phyloP scores from a whole-genome alignment of 2,797 vertebrate genomes.

The Neoniphon sammara region DNA sequence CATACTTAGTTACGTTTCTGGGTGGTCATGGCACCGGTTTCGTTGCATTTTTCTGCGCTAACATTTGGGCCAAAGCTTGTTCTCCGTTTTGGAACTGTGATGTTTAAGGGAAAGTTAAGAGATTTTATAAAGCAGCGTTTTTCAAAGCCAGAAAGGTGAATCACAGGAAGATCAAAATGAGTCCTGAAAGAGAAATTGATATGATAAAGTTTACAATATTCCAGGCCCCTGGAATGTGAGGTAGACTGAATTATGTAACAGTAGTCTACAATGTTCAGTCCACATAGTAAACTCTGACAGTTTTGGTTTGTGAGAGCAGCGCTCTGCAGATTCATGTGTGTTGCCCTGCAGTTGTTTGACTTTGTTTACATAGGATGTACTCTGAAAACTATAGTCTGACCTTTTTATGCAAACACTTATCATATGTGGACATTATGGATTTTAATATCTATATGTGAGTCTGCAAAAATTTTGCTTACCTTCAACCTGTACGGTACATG shows the following conservation, averaged over 20 bases:
- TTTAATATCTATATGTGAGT: background rate
- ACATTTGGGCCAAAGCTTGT: slow-evolving; percentile 41
- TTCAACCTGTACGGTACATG: no score
- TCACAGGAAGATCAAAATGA: slow-evolving; percentile 19
- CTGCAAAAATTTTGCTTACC: background rate
- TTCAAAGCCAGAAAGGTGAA: slow-evolving; percentile 19
- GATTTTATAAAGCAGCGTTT: slow-evolving; percentile 6
- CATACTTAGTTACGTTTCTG: slow-evolving; percentile 47
- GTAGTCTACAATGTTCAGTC: background rate
- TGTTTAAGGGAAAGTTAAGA: slow-evolving; percentile 24
- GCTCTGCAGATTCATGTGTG: slow-evolving; percentile 38
- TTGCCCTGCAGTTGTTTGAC: slow-evolving; percentile 20
- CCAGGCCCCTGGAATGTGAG: background rate
- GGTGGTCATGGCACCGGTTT: slow-evolving; percentile 59
- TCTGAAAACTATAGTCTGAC: slow-evolving; percentile 23
- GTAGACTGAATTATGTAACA: background rate
- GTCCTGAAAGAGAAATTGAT: background rate
- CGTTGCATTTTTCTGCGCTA: slow-evolving; percentile 42
- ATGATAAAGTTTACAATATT: background rate
- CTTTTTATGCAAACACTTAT: slow-evolving; percentile 28
- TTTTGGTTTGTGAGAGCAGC: slow-evolving; percentile 25
- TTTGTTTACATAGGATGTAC: slow-evolving; percentile 38
- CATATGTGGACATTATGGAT: slow-evolving; percentile 1
- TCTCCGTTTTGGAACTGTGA: slow-evolving; percentile 47
- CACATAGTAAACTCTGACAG: slow-evolving; percentile 15